phyloP scores from a whole-genome alignment of 2,888 invertebrate genomes.

The Disparrhopalites patrizii region DNA sequence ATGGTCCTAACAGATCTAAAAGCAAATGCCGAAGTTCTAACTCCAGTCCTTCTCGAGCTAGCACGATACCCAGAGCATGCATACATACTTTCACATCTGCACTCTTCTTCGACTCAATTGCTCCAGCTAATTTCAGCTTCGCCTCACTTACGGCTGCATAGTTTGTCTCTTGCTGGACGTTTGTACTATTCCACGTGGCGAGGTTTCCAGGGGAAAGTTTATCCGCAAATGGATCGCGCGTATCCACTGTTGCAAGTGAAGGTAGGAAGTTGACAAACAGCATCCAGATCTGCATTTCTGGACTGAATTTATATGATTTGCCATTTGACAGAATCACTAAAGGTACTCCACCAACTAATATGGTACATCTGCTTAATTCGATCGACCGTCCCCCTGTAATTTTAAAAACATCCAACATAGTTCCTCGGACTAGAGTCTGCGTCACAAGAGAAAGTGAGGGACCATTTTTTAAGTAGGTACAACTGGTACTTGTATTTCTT shows the following conservation, averaged over 20 bases:
- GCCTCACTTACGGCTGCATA: conserved; percentile 28
- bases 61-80: conserved; percentile 58
- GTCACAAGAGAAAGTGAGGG: too few relatives aligned
- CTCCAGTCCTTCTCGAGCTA: conserved; percentile 66
- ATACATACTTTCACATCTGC: conserved; percentile 76
- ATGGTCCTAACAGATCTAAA: conserved; percentile 74
- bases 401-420: conserved; percentile 2
- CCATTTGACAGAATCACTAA: conserved; percentile 79
- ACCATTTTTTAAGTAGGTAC: background rate
- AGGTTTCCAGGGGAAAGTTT: background rate
- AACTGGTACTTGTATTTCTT: background rate
- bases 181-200: conserved; percentile 19
- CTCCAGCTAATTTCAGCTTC: conserved; percentile 56
- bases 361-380: conserved; percentile 18
- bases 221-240: conserved; percentile 19
- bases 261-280: conserved; percentile 37
- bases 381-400: conserved; percentile 5
- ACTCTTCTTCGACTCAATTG: conserved; percentile 65
- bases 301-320: conserved; percentile 76
- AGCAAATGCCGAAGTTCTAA: conserved; percentile 67
- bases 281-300: conserved; percentile 68
- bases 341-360: conserved; percentile 63
- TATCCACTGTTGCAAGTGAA: conserved; percentile 51
- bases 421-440: too few relatives aligned
- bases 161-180: conserved; percentile 22